Base-by-base conservation (phyloP, 2,888 invertebrate genomes). In the Thereva unica region DNA sequence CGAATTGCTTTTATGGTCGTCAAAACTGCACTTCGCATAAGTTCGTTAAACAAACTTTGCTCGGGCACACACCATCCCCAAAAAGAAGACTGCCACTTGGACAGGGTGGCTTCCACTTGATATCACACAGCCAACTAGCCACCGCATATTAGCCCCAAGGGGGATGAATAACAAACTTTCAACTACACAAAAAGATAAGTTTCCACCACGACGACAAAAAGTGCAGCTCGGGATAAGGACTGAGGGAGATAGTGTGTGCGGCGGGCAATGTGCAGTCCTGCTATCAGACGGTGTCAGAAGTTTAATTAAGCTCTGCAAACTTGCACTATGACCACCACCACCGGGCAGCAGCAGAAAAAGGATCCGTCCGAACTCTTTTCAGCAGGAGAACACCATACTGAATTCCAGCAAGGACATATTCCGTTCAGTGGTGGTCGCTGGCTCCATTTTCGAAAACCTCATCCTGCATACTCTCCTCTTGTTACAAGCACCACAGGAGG, bases 11-110 rank as follows among this genome's bases (percentile, higher is more conserved):
- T 69, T 69, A 69, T 64, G 59, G 56, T 49, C 53, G 68, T 66
- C 52, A 63, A 67, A 67, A 69, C 57, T 70, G 70, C 70, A 71
- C 65, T 66, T 55, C 71, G 67, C 71, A 72, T 69, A 69, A 72
- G 72, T 72, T 71, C 63, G 68, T 70, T 71, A 70, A 71, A 72
- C 65, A 57, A 65, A 65, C 67, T 69, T 69, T 70, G 69, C 68
- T 67, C 64, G 69, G 69, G 70, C 69, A 70, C 64, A 67, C 66
- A 64, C 66, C 57, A 64, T 61, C 53, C 49, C 59, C 54, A 45
- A 38, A 52, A 10, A 66, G 68, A 56, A 69, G 66, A 64, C 45
- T 56, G 50, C 69, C 64, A 68, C 68, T 69, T 53, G 68, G 23
- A 23, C 23, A 23, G 23, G 23, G 23, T 23, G 23, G 23, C 67